Evolutionary conservation across 2,113 vertebrate genomes (phyloP).

Genomic region (Bujurquina vittata): DNA sequence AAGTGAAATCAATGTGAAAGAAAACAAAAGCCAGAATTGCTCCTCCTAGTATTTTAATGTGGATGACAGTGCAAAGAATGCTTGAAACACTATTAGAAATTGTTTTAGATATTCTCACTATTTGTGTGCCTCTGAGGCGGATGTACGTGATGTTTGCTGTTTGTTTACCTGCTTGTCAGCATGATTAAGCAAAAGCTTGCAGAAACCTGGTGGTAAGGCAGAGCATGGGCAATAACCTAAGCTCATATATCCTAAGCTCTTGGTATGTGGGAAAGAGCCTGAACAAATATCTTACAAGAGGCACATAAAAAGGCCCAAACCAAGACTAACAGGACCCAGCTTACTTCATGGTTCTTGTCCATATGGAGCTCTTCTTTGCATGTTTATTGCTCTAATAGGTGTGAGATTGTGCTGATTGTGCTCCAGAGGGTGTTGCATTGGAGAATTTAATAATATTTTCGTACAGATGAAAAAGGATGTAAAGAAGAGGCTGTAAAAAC

Average conservation of each 20-base stretch:
- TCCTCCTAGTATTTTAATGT: neutral
- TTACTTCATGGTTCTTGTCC: conserved; percentile 9
- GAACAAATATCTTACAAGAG: conserved; percentile 20
- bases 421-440: conserved; percentile 21
- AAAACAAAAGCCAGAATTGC: conserved; percentile 14
- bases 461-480: neutral
- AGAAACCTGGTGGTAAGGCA: neutral
- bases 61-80: conserved; percentile 2
- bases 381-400: conserved; percentile 38
- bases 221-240: neutral
- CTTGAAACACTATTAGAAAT: conserved; percentile 3
- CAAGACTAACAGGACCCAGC: neutral
- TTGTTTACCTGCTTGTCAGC: neutral
- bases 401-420: conserved; percentile 38
- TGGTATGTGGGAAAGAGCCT: conserved; percentile 4
- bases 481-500: neutral
- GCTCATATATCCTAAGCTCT: neutral
- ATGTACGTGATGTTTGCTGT: conserved; percentile 3
- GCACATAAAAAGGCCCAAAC: conserved; percentile 28
- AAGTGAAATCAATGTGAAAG: conserved; percentile 24
- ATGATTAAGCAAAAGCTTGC: conserved; percentile 4
- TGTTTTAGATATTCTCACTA: neutral
- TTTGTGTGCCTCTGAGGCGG: neutral
- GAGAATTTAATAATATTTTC: conserved; percentile 5
- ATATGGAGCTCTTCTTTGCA: conserved; percentile 37